phyloP scores from a whole-genome alignment of 1,140 invertebrate species.

The Sitophilus oryzae region DNA sequence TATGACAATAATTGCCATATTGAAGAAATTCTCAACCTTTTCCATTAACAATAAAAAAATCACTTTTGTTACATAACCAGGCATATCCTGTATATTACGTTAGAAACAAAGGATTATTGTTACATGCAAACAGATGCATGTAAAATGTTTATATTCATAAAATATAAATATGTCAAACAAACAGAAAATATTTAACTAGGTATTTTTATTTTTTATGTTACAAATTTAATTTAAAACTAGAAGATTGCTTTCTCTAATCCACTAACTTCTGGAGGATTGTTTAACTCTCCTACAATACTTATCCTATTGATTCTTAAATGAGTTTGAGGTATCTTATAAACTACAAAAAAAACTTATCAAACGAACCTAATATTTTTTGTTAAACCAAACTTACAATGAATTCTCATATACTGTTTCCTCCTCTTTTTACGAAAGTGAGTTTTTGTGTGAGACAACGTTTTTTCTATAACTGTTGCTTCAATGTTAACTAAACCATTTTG shows the following conservation, averaged over 20 bases:
- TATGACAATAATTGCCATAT: too few relatives aligned
- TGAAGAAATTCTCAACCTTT: too few relatives aligned
- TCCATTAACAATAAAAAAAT: too few relatives aligned
- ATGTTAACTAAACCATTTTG: constrained; percentile 68
- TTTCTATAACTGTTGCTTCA: constrained; percentile 83
- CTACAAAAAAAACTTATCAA: constrained; percentile 41
- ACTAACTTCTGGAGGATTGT: constrained; percentile 38
- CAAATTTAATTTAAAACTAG: not conserved
- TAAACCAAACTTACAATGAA: constrained; percentile 57
- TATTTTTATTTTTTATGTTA: not conserved
- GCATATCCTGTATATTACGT: too few relatives aligned
- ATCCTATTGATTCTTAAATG: constrained; percentile 71
- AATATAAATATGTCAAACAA: too few relatives aligned
- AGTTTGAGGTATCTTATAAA: constrained; percentile 62
- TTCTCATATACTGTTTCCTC: constrained; percentile 71
- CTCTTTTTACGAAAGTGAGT: constrained; percentile 67
- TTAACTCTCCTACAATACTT: constrained; percentile 42
- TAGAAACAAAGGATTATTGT: too few relatives aligned
- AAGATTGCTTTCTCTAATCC: constrained; percentile 29
- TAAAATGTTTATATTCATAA: too few relatives aligned
- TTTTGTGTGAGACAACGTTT: constrained; percentile 79
- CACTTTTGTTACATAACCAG: too few relatives aligned
- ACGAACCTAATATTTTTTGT: constrained; percentile 3
- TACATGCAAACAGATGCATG: too few relatives aligned
- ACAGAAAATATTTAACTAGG: too few relatives aligned